phyloP scores from a whole-genome alignment of 64 coral and sea anemone genomes.

The Platygyra sinensis region DNA sequence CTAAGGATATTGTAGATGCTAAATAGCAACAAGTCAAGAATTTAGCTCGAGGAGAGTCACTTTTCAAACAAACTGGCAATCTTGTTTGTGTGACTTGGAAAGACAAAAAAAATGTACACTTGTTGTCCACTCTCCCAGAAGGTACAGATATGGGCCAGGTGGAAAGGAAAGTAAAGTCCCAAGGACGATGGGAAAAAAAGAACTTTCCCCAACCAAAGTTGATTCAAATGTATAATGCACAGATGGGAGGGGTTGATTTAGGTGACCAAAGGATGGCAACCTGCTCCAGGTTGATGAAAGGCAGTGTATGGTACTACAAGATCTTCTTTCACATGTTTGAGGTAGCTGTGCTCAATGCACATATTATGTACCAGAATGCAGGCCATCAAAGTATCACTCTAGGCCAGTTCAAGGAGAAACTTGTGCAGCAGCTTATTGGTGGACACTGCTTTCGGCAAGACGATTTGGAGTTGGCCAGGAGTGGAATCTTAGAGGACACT shows the following conservation, averaged over 20 bases:
- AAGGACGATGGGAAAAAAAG: constrained; percentile 14
- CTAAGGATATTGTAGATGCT: constrained; percentile 29
- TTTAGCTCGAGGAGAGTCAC: constrained; percentile 1
- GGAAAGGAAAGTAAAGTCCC: constrained; percentile 22
- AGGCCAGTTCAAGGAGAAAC: constrained; percentile 27
- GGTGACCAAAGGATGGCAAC: constrained; percentile 39
- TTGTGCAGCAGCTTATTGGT: constrained; percentile 22
- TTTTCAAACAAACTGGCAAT: constrained; percentile 10
- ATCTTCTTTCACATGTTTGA: constrained; percentile 56
- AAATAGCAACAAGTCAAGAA: background rate
- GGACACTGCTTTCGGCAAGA: constrained; percentile 18
- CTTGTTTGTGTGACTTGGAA: constrained; percentile 37
- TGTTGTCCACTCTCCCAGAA: constrained; percentile 38
- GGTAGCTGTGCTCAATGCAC: constrained; percentile 32
- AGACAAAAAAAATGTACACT: constrained; percentile 40
- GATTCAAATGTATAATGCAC: constrained; percentile 28
- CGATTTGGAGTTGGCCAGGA: background rate
- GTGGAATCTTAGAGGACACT: background rate
- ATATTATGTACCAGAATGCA: constrained; percentile 26
- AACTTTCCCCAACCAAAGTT: constrained; percentile 36
- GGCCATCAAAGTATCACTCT: constrained; percentile 5
- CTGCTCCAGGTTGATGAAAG: constrained; percentile 36
- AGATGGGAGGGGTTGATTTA: constrained; percentile 49
- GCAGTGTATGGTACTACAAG: constrained; percentile 46
- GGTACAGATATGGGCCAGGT: constrained; percentile 18